phyloP scores from a whole-genome alignment of 2,888 invertebrate species.

The Colletes collaris region DNA sequence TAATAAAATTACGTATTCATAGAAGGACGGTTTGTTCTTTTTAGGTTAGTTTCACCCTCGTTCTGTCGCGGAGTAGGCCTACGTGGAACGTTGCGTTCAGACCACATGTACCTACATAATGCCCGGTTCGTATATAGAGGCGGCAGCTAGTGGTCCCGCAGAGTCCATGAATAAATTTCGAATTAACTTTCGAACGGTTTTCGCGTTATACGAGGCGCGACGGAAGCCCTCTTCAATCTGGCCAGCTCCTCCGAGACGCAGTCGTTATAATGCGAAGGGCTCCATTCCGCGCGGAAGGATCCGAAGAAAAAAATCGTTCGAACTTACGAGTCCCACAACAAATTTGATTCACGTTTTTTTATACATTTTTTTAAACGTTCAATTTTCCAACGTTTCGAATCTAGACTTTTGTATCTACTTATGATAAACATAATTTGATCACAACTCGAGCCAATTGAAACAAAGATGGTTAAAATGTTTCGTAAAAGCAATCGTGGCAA shows the following conservation, averaged over 20 bases:
- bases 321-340: neutral
- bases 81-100: constrained; percentile 16
- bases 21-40: constrained; percentile 55
- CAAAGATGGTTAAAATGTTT: no score
- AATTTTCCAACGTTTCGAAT: no score
- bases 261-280: constrained; percentile 57
- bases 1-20: constrained; percentile 80
- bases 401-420: no score
- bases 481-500: no score
- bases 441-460: no score
- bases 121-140: constrained; percentile 21
- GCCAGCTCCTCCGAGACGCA: constrained; percentile 54
- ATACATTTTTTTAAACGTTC: no score
- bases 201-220: constrained; percentile 68
- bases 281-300: neutral
- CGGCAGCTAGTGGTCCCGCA: constrained; percentile 58
- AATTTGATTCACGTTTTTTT: no score
- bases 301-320: no score
- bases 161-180: constrained; percentile 81
- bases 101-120: constrained; percentile 37
- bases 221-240: constrained; percentile 66
- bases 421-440: no score
- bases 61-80: constrained; percentile 29
- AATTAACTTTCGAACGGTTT: constrained; percentile 78
- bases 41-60: constrained; percentile 30